phyloP scores from a whole-genome alignment of 2,113 vertebrate genomes.

The Lynx canadensis region DNA sequence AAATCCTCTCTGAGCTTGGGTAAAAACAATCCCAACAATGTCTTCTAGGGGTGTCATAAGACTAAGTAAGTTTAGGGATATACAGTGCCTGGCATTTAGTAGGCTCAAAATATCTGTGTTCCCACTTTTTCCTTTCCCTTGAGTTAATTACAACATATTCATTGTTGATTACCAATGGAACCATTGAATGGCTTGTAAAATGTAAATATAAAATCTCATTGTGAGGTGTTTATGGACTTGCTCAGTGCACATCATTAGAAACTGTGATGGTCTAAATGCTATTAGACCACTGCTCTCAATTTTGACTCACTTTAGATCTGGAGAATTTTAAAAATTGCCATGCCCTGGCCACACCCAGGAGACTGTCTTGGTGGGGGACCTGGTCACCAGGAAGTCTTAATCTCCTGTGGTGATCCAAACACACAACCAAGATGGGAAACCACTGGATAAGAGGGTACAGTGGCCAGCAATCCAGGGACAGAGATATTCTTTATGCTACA shows the following conservation, averaged over 20 bases:
- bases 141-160: background rate
- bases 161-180: background rate
- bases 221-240: background rate
- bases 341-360: background rate
- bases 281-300: background rate
- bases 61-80: background rate
- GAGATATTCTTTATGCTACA: background rate
- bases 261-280: background rate
- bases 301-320: background rate
- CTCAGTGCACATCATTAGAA: background rate
- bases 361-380: background rate
- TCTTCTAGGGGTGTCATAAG: background rate
- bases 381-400: background rate
- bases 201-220: constrained; percentile 24
- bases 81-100: background rate
- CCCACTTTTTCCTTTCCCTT: background rate
- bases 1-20: background rate
- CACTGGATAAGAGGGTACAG: background rate
- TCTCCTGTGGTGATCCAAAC: background rate
- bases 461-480: background rate
- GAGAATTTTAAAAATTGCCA: background rate
- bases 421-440: background rate
- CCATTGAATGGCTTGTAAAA: background rate
- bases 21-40: background rate
- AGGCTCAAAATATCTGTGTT: constrained; percentile 24